Conservation (phyloP, 2,113 vertebrate genomes). For the Pelusios castaneus region DNA sequence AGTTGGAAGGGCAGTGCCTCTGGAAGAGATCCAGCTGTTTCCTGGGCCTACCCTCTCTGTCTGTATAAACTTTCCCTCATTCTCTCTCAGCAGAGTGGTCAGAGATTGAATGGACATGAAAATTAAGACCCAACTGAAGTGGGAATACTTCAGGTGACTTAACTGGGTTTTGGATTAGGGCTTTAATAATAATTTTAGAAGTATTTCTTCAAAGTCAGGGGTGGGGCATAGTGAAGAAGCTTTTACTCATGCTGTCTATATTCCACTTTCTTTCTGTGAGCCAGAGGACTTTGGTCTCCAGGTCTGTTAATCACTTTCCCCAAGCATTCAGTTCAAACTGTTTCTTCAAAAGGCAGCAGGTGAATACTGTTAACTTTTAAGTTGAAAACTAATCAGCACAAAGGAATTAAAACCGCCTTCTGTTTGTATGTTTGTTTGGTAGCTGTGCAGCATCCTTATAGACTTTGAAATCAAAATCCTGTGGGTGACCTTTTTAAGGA, state of each 20-base stretch:
- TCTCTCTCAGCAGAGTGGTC: neutral
- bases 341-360: slow-evolving; percentile 35
- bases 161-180: neutral
- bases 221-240: neutral
- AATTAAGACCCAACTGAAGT: neutral
- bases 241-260: neutral
- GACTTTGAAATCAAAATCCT: slow-evolving; percentile 10
- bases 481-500: neutral
- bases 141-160: neutral
- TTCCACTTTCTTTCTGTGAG: slow-evolving; percentile 31
- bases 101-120: neutral
- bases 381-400: neutral
- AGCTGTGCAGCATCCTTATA: neutral
- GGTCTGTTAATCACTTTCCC: neutral
- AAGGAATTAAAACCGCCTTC: slow-evolving; percentile 19
- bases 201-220: neutral
- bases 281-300: neutral
- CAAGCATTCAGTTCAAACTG: neutral
- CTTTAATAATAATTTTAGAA: neutral
- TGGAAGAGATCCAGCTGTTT: neutral
- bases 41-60: neutral
- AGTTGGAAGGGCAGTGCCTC: neutral
- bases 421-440: slow-evolving; percentile 1
- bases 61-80: neutral
- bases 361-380: slow-evolving; percentile 13